Evolutionary conservation across 2,797 vertebrate genomes (phyloP).

Genomic region (Decapterus maruadsi): DNA sequence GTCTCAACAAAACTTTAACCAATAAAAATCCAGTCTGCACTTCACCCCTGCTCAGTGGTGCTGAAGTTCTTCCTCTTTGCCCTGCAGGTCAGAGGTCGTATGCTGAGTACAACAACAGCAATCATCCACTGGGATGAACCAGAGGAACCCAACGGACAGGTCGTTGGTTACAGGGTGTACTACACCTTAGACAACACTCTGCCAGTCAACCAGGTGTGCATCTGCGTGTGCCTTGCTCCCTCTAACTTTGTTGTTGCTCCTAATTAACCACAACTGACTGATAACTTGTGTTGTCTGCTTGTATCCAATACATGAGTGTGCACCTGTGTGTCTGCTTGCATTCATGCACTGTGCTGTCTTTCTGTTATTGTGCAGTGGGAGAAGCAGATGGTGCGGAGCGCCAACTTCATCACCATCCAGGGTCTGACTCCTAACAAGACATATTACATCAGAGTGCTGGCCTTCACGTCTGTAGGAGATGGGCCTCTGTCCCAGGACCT

Average conservation of each 20-base stretch:
- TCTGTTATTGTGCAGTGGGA: constrained; percentile 86
- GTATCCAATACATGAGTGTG: constrained; percentile 14
- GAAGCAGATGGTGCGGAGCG: constrained; percentile 96
- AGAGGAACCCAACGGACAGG: constrained; percentile 97
- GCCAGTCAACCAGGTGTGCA: constrained; percentile 89
- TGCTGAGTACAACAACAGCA: constrained; percentile 97
- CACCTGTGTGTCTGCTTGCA: constrained; percentile 19
- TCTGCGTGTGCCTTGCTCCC: not conserved
- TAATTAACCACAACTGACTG: constrained; percentile 4
- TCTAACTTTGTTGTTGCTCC: not conserved
- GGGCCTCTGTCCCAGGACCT: constrained; percentile 97
- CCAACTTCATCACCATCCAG: constrained; percentile 95
- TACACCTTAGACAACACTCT: constrained; percentile 94
- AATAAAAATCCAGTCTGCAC: not conserved
- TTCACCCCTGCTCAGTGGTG: rapidly evolving
- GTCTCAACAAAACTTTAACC: not conserved
- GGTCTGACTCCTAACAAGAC: constrained; percentile 96
- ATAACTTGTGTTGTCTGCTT: constrained; percentile 14
- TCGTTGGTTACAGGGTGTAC: constrained; percentile 98
- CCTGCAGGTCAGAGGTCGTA: constrained; percentile 93
- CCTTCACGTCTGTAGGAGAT: constrained; percentile 98
- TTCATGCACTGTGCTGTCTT: constrained; percentile 16
- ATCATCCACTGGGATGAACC: constrained; percentile 99
- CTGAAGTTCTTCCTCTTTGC: constrained; percentile 4
- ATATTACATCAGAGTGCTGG: constrained; percentile 96